Evolutionary conservation across 1,140 invertebrate species (phyloP), one percentile per base, ranked within the genome.

Genomic region (Elysia chlorotica): DNA sequence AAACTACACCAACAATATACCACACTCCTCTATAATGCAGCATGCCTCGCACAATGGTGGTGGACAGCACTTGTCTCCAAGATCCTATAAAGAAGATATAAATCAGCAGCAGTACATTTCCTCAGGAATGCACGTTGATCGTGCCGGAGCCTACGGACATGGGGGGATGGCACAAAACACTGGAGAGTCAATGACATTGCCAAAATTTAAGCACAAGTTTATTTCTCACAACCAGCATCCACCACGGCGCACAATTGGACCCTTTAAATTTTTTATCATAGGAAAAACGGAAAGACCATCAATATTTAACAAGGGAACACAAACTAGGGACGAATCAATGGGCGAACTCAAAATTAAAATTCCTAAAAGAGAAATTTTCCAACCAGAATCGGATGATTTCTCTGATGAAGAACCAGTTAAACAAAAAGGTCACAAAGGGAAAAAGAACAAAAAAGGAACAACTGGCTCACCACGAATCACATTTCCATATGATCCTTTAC

Each of bases 281-380:
- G 69, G 69, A 14, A 71, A 53, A 41, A 71, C 69, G 28, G 59
- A 63, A n/a, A 21, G 69, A 63, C 57, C 35, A 19, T 31, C 69
- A 41, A 25, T 71, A 41, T 62, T 71, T 36, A 71, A 71, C 37
- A 71, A 48, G 63, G 56, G 36, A 1, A 62, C 69, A 63, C 69
- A 71, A 59, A 71, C 69, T 17, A 71, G 63, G 14, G 69, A 71
- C 14, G 69, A 71, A 30, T 17, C 25, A 5, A 63, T 71, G 59
- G 59, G 69, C 33, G 69, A 71, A 36, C 57, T 71, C 35, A 71
- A 71, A 71, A 71, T 71, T 19, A 71, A 71, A 63, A 71, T 71
- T 41, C 69, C 69, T 25, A 71, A 71, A 23, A 30, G 36, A 17
- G 69, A 71, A 63, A 53, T 71, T 2, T 71, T 41, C 30, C 61